Base-by-base conservation (phyloP, 2,113 vertebrate genomes). In the Paramisgurnus dabryanus region DNA sequence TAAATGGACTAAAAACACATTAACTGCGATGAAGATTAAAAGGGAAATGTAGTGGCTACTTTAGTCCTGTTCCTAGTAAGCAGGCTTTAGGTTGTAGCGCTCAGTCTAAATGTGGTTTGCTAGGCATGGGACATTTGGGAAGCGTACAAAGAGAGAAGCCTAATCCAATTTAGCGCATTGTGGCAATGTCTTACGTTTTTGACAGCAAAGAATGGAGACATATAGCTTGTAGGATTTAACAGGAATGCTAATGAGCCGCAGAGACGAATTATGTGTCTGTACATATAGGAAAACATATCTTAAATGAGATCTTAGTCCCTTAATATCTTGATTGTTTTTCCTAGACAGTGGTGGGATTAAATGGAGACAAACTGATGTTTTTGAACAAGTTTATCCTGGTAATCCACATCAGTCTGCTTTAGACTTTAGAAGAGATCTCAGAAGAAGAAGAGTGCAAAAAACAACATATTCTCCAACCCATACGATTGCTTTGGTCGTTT, bases 151-250 rank as follows among this genome's bases (percentile, higher is more conserved):
- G 67, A 68, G 60, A 43, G 53, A 58, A 65, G 53, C 60, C 12
- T 83, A 79, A 79, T 79, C 78, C 70, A 63, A 39, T 76, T 80
- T 83, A 70, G 64, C 50, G 47, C 49, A 3, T 76, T 70, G 68
- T 77, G 82, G 74, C 45, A 7, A 12, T 13, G 67, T 43, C 58
- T 53, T 73, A 50, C 11, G 10, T 73, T 72, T 69, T 55, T 22
- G 27, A 78, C n/a, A 61, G 40, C 41, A 2, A 39, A 53, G 57
- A 45, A 15, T 67, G 55, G 34, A 66, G 47, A 63, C 45, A 67
- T 4, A 53, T 50, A 71, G 71, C 75, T 53, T 47, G 67, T 67
- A 18, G 12, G 50, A 47, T n/a, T 71, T 78, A 78, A 66, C 53
- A 61, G 45, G 17, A 79, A 63, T 55, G 53, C 40, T 79, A n/a